Evolutionary conservation across 64 coral and sea anemone species (phyloP).

Genomic region (Stichodactyla mertensii): DNA sequence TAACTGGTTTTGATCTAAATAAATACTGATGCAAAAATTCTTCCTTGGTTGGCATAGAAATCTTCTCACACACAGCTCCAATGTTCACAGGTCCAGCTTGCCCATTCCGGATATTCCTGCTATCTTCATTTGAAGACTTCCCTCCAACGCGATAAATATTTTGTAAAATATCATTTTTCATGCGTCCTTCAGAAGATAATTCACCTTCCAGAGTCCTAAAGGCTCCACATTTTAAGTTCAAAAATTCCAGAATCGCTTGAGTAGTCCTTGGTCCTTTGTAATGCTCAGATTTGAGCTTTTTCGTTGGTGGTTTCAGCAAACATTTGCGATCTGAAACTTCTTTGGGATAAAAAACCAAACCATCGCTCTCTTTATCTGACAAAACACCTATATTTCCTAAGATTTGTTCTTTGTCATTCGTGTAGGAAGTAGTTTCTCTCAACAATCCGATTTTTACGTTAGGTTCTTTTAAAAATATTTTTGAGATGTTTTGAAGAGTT

Average conservation of each 20-base stretch:
- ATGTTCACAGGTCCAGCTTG: slow-evolving; percentile 32
- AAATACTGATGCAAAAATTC: slow-evolving; percentile 60
- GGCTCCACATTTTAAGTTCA: slow-evolving; percentile 48
- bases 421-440: not conserved
- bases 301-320: slow-evolving; percentile 27
- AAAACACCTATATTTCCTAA: not conserved
- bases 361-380: not conserved
- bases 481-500: slow-evolving; percentile 18
- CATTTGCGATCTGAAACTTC: slow-evolving; percentile 38
- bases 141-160: slow-evolving; percentile 47
- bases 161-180: slow-evolving; percentile 26
- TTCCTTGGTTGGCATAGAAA: slow-evolving; percentile 52
- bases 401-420: not conserved
- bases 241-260: slow-evolving; percentile 39
- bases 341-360: slow-evolving; percentile 33
- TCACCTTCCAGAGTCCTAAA: slow-evolving; percentile 42
- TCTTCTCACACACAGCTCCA: slow-evolving; percentile 39
- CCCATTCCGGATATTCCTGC: not conserved
- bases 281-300: slow-evolving; percentile 1
- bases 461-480: slow-evolving; percentile 31
- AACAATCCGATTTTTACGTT: slow-evolving; percentile 32
- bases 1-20: slow-evolving; percentile 68
- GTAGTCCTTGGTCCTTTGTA: slow-evolving; percentile 26
- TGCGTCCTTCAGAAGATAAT: slow-evolving; percentile 27
- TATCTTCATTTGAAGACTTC: not conserved